Evolutionary conservation across 2,888 invertebrate species (phyloP).

Genomic region (Drosophila cognata): DNA sequence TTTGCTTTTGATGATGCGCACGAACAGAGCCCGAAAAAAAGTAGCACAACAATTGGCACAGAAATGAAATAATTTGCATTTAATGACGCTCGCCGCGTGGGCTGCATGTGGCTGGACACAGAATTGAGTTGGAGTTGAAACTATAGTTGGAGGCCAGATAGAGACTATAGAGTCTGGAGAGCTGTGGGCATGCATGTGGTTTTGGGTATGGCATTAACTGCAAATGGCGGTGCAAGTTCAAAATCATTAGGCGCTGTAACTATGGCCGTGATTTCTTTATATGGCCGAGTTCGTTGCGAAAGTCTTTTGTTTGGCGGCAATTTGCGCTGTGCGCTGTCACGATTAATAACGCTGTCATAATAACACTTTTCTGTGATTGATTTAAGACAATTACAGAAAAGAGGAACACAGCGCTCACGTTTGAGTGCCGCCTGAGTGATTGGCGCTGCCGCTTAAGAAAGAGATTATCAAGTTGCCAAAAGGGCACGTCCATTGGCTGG

Average conservation of each 20-base stretch:
- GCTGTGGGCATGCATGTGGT: constrained; percentile 52
- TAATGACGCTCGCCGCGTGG: constrained; percentile 71
- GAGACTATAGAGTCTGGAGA: background rate
- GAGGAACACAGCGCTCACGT: constrained; percentile 80
- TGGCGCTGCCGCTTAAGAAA: constrained; percentile 79
- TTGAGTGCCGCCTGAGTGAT: constrained; percentile 73
- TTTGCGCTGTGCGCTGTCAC: constrained; percentile 72
- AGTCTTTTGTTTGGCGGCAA: constrained; percentile 62
- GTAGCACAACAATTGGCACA: constrained; percentile 80
- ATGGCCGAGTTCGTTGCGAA: constrained; percentile 47
- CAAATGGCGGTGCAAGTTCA: constrained; percentile 77
- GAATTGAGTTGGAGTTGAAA: constrained; percentile 16
- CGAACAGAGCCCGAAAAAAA: constrained; percentile 68
- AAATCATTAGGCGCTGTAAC: constrained; percentile 66
- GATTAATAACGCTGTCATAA: constrained; percentile 80
- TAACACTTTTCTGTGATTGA: constrained; percentile 80
- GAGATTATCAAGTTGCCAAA: constrained; percentile 81
- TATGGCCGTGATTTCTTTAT: constrained; percentile 20
- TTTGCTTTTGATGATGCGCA: constrained; percentile 78
- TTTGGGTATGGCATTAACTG: constrained; percentile 64
- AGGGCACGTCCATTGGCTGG: constrained; percentile 70
- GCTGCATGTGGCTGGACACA: constrained; percentile 62
- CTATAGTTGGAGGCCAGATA: constrained; percentile 3
- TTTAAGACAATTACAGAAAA: constrained; percentile 80
- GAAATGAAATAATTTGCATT: constrained; percentile 80